phyloP scores from a whole-genome alignment of 2,888 invertebrate genomes.

The Acronicta aceris region DNA sequence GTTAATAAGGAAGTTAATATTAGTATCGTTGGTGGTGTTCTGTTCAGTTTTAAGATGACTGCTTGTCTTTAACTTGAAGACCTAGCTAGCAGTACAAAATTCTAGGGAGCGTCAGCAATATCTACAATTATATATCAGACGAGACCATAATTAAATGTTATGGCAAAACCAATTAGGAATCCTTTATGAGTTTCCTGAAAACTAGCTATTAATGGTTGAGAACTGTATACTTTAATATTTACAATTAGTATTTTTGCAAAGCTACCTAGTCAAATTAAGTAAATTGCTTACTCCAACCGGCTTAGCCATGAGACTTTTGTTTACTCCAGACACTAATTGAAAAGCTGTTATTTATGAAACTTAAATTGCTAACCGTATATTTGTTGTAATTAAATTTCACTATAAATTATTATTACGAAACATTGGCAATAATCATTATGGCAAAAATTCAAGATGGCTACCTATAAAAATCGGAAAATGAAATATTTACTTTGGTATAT shows the following conservation, averaged over 20 bases:
- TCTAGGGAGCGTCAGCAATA: not conserved
- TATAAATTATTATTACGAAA: not conserved
- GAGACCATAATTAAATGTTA: conserved; percentile 25
- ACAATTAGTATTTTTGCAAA: conserved; percentile 28
- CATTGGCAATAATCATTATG: not conserved
- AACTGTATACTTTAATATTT: conserved; percentile 22
- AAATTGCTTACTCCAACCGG: conserved; percentile 9
- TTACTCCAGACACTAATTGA: conserved; percentile 14
- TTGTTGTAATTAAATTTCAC: not conserved
- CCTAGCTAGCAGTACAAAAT: conserved; percentile 11
- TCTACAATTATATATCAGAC: not conserved
- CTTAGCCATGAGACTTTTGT: conserved; percentile 3
- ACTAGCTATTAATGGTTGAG: conserved; percentile 20
- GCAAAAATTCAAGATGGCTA: not conserved
- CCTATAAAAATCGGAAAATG: no score
- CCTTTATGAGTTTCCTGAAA: conserved; percentile 39
- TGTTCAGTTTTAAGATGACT: conserved; percentile 10
- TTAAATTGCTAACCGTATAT: not conserved
- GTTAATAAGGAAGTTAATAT: conserved; percentile 9
- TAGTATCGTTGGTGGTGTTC: not conserved
- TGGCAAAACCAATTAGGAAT: conserved; percentile 31
- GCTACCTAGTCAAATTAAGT: conserved; percentile 19
- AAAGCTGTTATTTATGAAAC: conserved; percentile 11
- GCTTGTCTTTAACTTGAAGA: not conserved
- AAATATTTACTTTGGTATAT: conserved; percentile 1